Evolutionary conservation across 2,888 invertebrate genomes (phyloP), one percentile per base, ranked within the genome.

Genomic region (Seira ritae): DNA sequence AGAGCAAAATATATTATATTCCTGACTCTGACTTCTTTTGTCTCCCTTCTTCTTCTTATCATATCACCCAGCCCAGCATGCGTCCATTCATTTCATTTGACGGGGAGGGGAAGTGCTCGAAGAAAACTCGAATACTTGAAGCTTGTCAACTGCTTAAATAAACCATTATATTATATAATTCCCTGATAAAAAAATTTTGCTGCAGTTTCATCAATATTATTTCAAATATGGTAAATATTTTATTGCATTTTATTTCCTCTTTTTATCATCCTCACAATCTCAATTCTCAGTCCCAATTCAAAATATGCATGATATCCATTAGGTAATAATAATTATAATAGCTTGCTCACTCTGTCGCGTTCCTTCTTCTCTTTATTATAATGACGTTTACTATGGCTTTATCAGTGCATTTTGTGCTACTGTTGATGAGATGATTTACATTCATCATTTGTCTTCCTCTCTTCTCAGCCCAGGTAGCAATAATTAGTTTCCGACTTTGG

Each of bases 21-120:
- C 22, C 66, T 8, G 66, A 62, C 62, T n/a, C 4, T 19, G 17
- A 62, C 62, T 66, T 67, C 67, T n/a, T n/a, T n/a, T n/a, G n/a
- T n/a, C n/a, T n/a, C n/a, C n/a, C n/a, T n/a, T n/a, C n/a, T 42
- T 12, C 42, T 12, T 42, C 42, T 42, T 42, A 42, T 42, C 42
- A 42, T 42, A 42, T 42, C 42, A n/a, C n/a, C n/a, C n/a, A n/a
- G n/a, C n/a, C n/a, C n/a, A 42, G 42, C 42, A 42, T 42, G 42
- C 42, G 12, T 42, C 42, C 42, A 42, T 42, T 42, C 42, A 42
- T 42, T 42, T 42, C 42, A 42, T n/a, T n/a, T n/a, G n/a, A n/a
- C n/a, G n/a, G n/a, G n/a, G n/a, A n/a, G n/a, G n/a, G n/a, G n/a
- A n/a, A n/a, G n/a, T n/a, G n/a, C n/a, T n/a, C n/a, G n/a, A n/a